phyloP scores from a whole-genome alignment of 2,888 invertebrate genomes.

The Cephonodes hylas region DNA sequence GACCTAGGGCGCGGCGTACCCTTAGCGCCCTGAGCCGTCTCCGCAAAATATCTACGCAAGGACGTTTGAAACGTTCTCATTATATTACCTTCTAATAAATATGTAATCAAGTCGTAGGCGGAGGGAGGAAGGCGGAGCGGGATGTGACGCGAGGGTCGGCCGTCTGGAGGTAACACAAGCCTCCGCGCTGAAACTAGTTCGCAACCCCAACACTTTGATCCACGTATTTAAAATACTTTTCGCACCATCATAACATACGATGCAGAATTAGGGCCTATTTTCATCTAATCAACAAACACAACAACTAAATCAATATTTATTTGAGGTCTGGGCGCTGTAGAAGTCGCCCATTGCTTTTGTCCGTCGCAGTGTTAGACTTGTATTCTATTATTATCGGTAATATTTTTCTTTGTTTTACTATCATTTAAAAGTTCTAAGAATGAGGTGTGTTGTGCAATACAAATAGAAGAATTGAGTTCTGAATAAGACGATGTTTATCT shows the following conservation, averaged over 20 bases:
- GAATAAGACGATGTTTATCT: background rate
- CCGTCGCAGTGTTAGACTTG: too few relatives aligned
- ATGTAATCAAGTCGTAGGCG: background rate
- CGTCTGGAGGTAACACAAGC: background rate
- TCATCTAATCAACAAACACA: too few relatives aligned
- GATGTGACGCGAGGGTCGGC: background rate
- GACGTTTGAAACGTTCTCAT: conserved; percentile 34
- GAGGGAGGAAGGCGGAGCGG: background rate
- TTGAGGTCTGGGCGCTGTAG: too few relatives aligned
- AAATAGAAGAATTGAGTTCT: background rate
- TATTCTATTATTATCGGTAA: too few relatives aligned
- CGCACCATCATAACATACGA: too few relatives aligned
- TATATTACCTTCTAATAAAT: background rate
- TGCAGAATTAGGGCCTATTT: too few relatives aligned
- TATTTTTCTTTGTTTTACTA: too few relatives aligned
- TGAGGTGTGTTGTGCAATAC: too few relatives aligned
- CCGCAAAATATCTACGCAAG: conserved; percentile 57
- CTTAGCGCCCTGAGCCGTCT: conserved; percentile 49
- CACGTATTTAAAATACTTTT: background rate
- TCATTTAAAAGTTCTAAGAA: too few relatives aligned
- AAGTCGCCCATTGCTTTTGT: too few relatives aligned
- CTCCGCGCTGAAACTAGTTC: background rate
- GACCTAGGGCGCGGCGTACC: conserved; percentile 66
- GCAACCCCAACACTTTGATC: background rate
- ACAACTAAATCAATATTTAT: too few relatives aligned